phyloP scores from a whole-genome alignment of 64 coral and sea anemone genomes.

The Trachythela sp. region DNA sequence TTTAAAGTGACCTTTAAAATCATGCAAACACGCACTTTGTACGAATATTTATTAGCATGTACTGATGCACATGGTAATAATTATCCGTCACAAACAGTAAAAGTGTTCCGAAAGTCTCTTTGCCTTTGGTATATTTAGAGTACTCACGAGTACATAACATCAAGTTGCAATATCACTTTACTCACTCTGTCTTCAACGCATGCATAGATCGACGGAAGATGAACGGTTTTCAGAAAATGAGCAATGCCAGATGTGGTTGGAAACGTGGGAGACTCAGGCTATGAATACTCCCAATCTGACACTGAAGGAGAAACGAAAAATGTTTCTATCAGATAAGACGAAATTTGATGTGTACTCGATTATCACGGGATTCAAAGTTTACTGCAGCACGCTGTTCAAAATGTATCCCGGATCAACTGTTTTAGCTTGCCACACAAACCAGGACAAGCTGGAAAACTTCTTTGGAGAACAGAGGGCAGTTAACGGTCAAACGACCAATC shows the following conservation, averaged over 20 bases:
- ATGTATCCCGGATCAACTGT: conserved; percentile 32
- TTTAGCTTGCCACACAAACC: conserved; percentile 2
- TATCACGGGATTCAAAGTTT: not conserved
- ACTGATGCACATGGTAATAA: no score
- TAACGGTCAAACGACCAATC: conserved; percentile 49
- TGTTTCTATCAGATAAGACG: not conserved
- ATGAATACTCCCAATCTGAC: not conserved
- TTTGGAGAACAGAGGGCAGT: conserved; percentile 51
- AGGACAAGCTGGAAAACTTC: conserved; percentile 51
- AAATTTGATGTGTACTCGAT: conserved; percentile 3
- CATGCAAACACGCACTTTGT: no score
- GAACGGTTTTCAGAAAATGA: not conserved
- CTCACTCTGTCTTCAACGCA: not conserved
- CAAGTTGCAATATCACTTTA: not conserved
- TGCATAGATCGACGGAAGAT: not conserved
- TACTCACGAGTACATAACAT: no score
- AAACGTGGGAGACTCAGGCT: not conserved
- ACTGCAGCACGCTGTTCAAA: not conserved
- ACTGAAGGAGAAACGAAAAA: not conserved
- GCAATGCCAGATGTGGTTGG: not conserved
- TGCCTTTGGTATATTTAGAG: no score
- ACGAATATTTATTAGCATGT: no score
- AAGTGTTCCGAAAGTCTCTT: no score
- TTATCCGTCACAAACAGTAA: not conserved
- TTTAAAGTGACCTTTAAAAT: not conserved